phyloP scores from a whole-genome alignment of 2,888 invertebrate genomes.

The Matsumyia berberina region DNA sequence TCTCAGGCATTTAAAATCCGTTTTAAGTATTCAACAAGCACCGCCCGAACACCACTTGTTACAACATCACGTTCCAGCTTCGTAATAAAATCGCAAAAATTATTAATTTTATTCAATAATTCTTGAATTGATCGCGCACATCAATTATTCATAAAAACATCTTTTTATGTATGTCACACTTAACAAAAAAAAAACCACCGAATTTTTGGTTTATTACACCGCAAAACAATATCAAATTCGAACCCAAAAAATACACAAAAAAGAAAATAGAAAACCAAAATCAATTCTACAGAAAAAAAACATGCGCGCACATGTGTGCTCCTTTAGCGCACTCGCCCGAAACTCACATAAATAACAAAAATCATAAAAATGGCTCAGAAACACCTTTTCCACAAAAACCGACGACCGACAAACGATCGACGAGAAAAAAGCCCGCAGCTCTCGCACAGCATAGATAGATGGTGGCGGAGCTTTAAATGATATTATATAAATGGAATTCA shows the following conservation, averaged over 20 bases:
- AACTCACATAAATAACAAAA: constrained; percentile 62
- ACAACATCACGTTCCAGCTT: constrained; percentile 50
- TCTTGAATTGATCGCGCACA: constrained; percentile 28
- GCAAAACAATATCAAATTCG: neutral
- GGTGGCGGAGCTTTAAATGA: constrained; percentile 67
- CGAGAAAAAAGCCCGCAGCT: constrained; percentile 63
- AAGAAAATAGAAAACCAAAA: neutral
- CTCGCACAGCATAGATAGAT: constrained; percentile 63
- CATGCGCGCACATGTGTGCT: constrained; percentile 60
- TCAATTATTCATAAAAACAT: constrained; percentile 39
- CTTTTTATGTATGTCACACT: constrained; percentile 21
- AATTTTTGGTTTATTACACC: neutral
- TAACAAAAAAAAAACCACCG: neutral
- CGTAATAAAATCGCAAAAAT: constrained; percentile 39
- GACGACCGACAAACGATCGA: constrained; percentile 49
- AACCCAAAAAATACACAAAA: constrained; percentile 12
- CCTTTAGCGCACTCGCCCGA: constrained; percentile 57
- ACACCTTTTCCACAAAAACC: constrained; percentile 60
- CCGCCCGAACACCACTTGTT: constrained; percentile 25
- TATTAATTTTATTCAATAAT: constrained; percentile 46
- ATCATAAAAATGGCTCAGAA: constrained; percentile 59
- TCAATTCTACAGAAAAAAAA: constrained; percentile 33
- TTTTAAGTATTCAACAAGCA: constrained; percentile 22
- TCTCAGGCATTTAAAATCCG: constrained; percentile 67
- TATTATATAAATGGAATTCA: constrained; percentile 71